A percentile compares a stretch with the other conserved stretches of the same genome.
Evolutionary conservation across 2,888 invertebrate genomes (phyloP).

Genomic region (Cerastoderma edule): DNA sequence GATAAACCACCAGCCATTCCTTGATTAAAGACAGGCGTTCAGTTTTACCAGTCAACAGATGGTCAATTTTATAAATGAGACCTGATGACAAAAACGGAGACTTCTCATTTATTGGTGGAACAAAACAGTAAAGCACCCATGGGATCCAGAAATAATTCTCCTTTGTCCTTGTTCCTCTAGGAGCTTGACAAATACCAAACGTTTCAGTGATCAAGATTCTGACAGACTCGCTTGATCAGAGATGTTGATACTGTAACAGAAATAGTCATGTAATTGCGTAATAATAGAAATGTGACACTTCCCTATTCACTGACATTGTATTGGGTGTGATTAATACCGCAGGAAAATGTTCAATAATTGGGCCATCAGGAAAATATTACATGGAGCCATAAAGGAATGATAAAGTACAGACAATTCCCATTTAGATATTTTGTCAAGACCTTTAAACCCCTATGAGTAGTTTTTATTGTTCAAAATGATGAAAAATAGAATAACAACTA

Average conservation of each 20-base stretch:
- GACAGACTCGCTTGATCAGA: conserved; percentile 9
- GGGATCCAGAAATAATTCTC: conserved; percentile 24
- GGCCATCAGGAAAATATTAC: no score
- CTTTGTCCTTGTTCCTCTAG: conserved; percentile 22
- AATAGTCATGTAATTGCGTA: conserved; percentile 8
- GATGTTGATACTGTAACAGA: not conserved
- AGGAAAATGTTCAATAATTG: no score
- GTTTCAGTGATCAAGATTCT: conserved; percentile 16
- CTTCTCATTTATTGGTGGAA: conserved; percentile 25
- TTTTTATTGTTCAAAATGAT: no score
- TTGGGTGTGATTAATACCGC: no score
- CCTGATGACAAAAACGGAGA: conserved; percentile 30
- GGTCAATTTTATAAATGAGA: conserved; percentile 48
- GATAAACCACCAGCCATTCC: no score
- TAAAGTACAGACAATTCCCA: no score
- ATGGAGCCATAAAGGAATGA: no score
- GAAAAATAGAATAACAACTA: no score
- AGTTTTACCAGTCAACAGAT: conserved; percentile 44
- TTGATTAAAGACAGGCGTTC: conserved; percentile 3
- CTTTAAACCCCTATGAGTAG: no score
- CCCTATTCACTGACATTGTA: no score
- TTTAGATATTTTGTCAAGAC: no score
- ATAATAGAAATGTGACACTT: conserved; percentile 6
- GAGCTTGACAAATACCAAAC: conserved; percentile 21
- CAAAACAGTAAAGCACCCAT: conserved; percentile 13